These are phyloP conservation scores for Celastrina argiolus DNA, from an alignment of 2,888 invertebrate genomes.

Conservation along the genomic window DNA sequence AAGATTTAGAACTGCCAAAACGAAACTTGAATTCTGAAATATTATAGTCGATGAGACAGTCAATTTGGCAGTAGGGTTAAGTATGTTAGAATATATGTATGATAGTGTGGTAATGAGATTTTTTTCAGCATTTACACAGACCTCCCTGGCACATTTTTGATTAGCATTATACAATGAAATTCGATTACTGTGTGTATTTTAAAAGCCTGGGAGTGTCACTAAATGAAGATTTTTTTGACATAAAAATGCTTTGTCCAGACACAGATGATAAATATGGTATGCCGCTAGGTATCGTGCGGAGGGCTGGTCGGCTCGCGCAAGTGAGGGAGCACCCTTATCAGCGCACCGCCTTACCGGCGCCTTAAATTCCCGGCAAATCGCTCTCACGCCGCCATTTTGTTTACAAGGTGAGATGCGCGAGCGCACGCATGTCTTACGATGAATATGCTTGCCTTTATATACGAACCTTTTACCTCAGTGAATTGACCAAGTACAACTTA, in stretches of 20 bases:
- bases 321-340: slow-evolving; percentile 98
- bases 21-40: slow-evolving; percentile 42
- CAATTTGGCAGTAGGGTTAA: slow-evolving; percentile 59
- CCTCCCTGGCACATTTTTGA: slow-evolving; percentile 31
- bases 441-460: slow-evolving; percentile 49
- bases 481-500: not conserved
- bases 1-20: slow-evolving; percentile 67
- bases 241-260: slow-evolving; percentile 37
- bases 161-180: not conserved
- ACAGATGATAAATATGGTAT: slow-evolving; percentile 68
- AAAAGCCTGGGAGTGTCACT: slow-evolving; percentile 31
- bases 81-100: slow-evolving; percentile 32
- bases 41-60: slow-evolving; percentile 40
- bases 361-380: slow-evolving; percentile 74
- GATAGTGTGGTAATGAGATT: slow-evolving; percentile 45
- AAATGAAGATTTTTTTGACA: slow-evolving; percentile 35
- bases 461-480: not conserved
- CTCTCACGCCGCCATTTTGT: slow-evolving; percentile 76
- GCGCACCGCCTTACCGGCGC: slow-evolving; percentile 89
- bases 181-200: not conserved
- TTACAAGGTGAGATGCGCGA: slow-evolving; percentile 76
- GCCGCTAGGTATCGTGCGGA: slow-evolving; percentile 90
- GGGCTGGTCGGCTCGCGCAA: slow-evolving; percentile 90
- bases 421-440: slow-evolving; percentile 55
- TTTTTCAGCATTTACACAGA: slow-evolving; percentile 62